Percentiles rank a stretch among this genome's conserved stretches.
These are phyloP conservation scores for Pandion haliaetus DNA, from an alignment of 2,113 vertebrate genomes.

Conservation along the genomic window DNA sequence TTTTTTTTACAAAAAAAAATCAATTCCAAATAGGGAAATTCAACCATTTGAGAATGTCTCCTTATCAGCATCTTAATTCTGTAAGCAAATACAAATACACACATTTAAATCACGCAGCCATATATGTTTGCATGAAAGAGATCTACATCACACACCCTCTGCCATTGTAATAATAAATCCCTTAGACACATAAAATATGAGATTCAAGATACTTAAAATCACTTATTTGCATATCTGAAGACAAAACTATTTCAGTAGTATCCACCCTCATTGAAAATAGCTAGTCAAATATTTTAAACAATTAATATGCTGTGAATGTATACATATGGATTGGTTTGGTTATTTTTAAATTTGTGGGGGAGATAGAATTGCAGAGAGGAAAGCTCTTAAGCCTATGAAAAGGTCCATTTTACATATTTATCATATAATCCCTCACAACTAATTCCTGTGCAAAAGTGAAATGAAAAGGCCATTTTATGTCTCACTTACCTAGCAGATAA, in stretches of 20 bases:
- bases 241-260: neutral
- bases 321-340: fast-evolving
- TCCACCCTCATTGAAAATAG: neutral
- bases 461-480: neutral
- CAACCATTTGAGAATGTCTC: neutral
- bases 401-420: neutral
- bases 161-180: neutral
- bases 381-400: neutral
- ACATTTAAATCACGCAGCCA: neutral
- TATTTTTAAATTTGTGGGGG: neutral
- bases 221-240: neutral
- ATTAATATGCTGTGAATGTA: neutral
- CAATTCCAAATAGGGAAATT: neutral
- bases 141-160: neutral
- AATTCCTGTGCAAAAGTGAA: neutral
- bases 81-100: neutral
- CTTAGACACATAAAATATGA: neutral
- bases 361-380: neutral
- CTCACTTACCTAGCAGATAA: neutral
- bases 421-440: neutral
- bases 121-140: neutral
- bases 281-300: neutral
- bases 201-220: neutral
- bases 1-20: neutral
- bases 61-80: neutral